Conservation (phyloP, 1,140 invertebrate species). For the Procambarus virginalis region DNA sequence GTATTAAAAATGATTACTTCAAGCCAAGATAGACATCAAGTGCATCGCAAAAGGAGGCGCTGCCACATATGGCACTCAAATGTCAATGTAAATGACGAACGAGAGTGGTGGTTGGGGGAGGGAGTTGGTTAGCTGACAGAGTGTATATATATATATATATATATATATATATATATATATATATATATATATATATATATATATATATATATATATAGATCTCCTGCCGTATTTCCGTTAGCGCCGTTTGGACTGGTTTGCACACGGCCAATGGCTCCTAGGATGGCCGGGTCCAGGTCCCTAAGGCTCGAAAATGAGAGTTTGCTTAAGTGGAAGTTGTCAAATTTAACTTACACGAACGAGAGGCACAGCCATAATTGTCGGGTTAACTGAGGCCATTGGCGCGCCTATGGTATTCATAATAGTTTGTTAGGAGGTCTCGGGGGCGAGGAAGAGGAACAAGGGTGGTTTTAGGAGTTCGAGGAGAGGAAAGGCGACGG, state of each 20-base stretch:
- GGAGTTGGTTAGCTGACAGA: no score
- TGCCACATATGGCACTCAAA: no score
- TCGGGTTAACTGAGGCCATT: conserved; percentile 46
- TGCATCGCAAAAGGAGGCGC: no score
- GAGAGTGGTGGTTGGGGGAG: no score
- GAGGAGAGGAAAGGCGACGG: background rate
- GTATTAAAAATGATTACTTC: no score
- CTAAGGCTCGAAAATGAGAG: conserved; percentile 55
- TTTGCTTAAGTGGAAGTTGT: conserved; percentile 65
- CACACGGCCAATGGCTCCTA: conserved; percentile 33
- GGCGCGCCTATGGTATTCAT: conserved; percentile 37
- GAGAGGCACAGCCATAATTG: conserved; percentile 28
- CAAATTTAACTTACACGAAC: conserved; percentile 61
- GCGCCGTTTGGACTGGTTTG: conserved; percentile 34
- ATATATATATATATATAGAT: background rate
- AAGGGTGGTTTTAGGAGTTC: background rate
- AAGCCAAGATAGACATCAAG: no score
- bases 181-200: no score
- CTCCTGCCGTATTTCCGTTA: conserved; percentile 1
- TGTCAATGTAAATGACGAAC: no score
- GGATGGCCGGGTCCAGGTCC: conserved; percentile 27
- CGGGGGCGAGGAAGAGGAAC: background rate
- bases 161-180: no score
- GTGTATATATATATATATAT: no score
- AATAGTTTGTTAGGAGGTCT: background rate